Conservation (phyloP, 2,113 vertebrate species). For the Sisor rabdophorus region DNA sequence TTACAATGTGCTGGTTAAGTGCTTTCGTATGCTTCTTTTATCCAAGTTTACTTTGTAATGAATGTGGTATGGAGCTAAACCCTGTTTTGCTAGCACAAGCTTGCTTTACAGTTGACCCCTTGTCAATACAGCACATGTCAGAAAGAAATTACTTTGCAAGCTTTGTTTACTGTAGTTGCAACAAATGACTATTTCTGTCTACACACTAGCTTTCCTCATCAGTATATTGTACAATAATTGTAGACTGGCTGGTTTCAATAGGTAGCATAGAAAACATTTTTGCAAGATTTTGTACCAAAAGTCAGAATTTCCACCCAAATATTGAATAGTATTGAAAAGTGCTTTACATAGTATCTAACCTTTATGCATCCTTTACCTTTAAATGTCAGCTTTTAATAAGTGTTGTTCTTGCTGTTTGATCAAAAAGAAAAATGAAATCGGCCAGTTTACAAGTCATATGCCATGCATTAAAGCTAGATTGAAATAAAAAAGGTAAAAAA, state of each 20-base stretch:
- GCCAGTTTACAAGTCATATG: background rate
- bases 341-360: no score
- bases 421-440: constrained; percentile 2
- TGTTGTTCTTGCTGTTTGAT: background rate
- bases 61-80: constrained; percentile 38
- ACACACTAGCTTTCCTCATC: background rate
- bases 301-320: background rate
- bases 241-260: background rate
- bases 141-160: constrained; percentile 9
- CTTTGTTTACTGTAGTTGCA: constrained; percentile 14
- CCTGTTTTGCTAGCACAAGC: constrained; percentile 48
- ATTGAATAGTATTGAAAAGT: background rate
- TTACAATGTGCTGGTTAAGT: constrained; percentile 9
- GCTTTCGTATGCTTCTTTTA: constrained; percentile 16
- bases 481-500: background rate
- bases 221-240: no score
- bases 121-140: constrained; percentile 30
- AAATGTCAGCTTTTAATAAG: background rate
- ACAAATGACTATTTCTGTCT: constrained; percentile 3
- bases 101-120: constrained; percentile 49
- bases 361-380: background rate
- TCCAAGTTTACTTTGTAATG: constrained; percentile 30
- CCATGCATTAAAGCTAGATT: constrained; percentile 3
- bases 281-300: background rate
- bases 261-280: background rate